Conservation (phyloP, 2,113 vertebrate genomes). For the Erinaceus europaeus region DNA sequence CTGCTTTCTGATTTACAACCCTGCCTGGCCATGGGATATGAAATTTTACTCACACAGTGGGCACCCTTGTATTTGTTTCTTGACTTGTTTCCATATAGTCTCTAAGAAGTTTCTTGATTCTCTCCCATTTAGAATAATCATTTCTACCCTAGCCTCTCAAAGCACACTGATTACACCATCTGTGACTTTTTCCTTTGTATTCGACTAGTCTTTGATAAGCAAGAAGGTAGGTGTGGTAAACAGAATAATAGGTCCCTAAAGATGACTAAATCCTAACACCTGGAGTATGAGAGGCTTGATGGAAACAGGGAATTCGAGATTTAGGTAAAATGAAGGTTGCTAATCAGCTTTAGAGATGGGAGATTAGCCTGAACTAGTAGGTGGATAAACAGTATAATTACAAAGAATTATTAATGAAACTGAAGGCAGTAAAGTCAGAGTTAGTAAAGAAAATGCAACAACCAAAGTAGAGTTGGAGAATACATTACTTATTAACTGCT, state of each 20-base stretch:
- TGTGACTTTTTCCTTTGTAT: no score
- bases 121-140: background rate
- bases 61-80: background rate
- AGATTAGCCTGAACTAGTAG: background rate
- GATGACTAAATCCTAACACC: background rate
- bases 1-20: background rate
- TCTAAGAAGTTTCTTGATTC: background rate
- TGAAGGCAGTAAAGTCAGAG: no score
- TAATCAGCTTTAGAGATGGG: background rate
- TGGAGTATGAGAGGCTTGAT: background rate
- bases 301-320: background rate
- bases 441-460: no score
- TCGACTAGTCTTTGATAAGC: background rate
- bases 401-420: no score
- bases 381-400: no score
- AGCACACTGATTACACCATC: background rate
- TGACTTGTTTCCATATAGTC: background rate
- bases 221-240: background rate
- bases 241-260: background rate
- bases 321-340: background rate
- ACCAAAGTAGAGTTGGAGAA: background rate
- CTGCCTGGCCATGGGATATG: background rate
- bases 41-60: background rate
- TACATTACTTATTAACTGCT: background rate
- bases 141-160: background rate